Evolutionary conservation across 2,888 invertebrate genomes (phyloP), one percentile per base, ranked within the genome.

Genomic region (Phaonia tiefii): DNA sequence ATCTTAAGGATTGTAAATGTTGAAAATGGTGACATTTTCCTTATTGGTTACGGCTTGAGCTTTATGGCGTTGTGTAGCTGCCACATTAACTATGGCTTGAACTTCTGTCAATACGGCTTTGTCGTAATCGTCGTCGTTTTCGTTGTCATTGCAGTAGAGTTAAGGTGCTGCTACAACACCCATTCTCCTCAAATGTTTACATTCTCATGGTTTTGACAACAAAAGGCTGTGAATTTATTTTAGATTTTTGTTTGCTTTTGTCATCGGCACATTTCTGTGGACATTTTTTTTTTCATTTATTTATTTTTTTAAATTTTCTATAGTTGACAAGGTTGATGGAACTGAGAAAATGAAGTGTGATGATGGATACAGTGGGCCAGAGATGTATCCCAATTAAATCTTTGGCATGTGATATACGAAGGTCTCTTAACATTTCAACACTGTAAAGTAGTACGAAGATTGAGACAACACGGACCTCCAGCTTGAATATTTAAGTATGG

Each of bases 31-130:
- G 51, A 46, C 51, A n/a, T 54, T 58, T n/a, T 76, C 70, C 75
- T 65, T 63, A 44, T 76, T 70, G 26, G 60, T 66, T 67, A 37
- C 70, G 54, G 60, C 72, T 72, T 54, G 49, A 69, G 60, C 60
- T 54, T 44, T 44, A 37, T 69, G 69, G 63, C 54, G 63, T 73
- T 20, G 58, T 51, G 8, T 22, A 1, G n/a, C 1, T 39, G 63
- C 13, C 54, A 54, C 20, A 7, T 25, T 54, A 54, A 54, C 22
- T 25, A 54, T 2, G 22, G 13, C 25, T 42, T 42, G 42, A 42
- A 42, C 42, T 63, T 42, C 13, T 63, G 42, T 17, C 63, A 42
- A 42, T 63, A 39, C 22, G 42, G 17, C 60, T 31, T 58, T 22
- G 51, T 25, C 3, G 54, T 22, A 17, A 13, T 54, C 51, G 20